A percentile compares a stretch with the other conserved stretches of the same genome.
phyloP scores from a whole-genome alignment of 2,888 invertebrate genomes.

The Leptura quadrifasciata region DNA sequence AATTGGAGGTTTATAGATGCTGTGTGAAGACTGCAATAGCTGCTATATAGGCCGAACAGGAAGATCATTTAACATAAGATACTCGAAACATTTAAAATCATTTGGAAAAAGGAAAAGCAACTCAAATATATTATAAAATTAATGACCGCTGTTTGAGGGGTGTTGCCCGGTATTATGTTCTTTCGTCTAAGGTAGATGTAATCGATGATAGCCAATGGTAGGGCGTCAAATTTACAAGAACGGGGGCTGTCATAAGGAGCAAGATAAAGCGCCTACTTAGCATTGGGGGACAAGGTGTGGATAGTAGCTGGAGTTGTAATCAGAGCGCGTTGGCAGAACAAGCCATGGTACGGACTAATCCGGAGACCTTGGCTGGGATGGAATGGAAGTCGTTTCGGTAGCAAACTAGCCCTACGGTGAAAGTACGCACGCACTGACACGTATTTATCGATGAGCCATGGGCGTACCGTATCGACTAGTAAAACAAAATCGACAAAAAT shows the following conservation, averaged over 20 bases:
- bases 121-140: not conserved
- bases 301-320: constrained; percentile 32
- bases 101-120: too few species aligned
- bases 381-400: constrained; percentile 19
- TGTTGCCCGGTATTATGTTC: not conserved
- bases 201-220: constrained; percentile 11
- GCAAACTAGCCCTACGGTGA: constrained; percentile 41
- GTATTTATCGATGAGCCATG: not conserved
- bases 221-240: constrained; percentile 37
- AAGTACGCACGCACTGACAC: constrained; percentile 24
- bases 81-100: too few species aligned
- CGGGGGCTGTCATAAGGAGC: constrained; percentile 41
- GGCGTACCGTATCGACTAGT: not conserved
- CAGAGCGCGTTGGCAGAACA: constrained; percentile 40
- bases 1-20: too few species aligned
- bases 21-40: too few species aligned
- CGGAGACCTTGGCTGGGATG: constrained; percentile 20
- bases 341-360: constrained; percentile 14
- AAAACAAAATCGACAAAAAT: too few species aligned
- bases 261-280: constrained; percentile 45
- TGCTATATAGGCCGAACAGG: too few species aligned
- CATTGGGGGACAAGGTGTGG: constrained; percentile 43
- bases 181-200: constrained; percentile 1
- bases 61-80: too few species aligned
- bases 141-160: not conserved